Percentiles rank a stretch among this genome's conserved stretches.
Conservation (phyloP, 2,888 invertebrate species). For the Conchocele bisecta region DNA sequence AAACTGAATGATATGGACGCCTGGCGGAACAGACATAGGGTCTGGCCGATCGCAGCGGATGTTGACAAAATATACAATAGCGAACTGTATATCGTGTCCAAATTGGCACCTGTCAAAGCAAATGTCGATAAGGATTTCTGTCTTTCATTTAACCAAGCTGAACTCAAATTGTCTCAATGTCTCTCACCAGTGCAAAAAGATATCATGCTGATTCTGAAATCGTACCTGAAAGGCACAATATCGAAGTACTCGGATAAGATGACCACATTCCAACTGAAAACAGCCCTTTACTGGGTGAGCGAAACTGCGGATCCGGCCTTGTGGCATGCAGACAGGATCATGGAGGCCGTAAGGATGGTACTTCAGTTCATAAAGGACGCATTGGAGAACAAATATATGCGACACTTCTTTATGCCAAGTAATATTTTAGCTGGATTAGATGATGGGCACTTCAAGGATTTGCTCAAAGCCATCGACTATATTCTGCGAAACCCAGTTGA, state of each 20-base stretch:
- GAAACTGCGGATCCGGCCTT: constrained; percentile 25
- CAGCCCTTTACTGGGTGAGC: constrained; percentile 49
- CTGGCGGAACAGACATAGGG: constrained; percentile 34
- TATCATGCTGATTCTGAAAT: constrained; percentile 43
- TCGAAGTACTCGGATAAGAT: constrained; percentile 12
- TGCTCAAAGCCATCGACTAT: constrained; percentile 12
- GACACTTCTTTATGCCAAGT: constrained; percentile 33
- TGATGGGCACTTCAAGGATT: neutral
- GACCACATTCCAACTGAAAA: constrained; percentile 59
- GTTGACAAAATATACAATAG: constrained; percentile 47
- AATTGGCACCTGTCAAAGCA: constrained; percentile 48
- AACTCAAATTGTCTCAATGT: constrained; percentile 44
- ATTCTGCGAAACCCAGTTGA: constrained; percentile 12
- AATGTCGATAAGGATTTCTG: constrained; percentile 54
- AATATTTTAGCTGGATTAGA: constrained; percentile 40
- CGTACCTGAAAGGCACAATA: constrained; percentile 31
- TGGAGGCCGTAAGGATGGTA: constrained; percentile 8
- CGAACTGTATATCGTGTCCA: constrained; percentile 52
- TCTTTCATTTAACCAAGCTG: constrained; percentile 56
- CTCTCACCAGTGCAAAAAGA: constrained; percentile 43
- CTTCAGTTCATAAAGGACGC: constrained; percentile 12
- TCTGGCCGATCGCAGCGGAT: constrained; percentile 41
- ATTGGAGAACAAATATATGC: neutral
- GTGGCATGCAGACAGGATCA: constrained; percentile 17
- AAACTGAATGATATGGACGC: constrained; percentile 34